phyloP scores from a whole-genome alignment of 2,113 vertebrate genomes.

The Cryptotis parvus region DNA sequence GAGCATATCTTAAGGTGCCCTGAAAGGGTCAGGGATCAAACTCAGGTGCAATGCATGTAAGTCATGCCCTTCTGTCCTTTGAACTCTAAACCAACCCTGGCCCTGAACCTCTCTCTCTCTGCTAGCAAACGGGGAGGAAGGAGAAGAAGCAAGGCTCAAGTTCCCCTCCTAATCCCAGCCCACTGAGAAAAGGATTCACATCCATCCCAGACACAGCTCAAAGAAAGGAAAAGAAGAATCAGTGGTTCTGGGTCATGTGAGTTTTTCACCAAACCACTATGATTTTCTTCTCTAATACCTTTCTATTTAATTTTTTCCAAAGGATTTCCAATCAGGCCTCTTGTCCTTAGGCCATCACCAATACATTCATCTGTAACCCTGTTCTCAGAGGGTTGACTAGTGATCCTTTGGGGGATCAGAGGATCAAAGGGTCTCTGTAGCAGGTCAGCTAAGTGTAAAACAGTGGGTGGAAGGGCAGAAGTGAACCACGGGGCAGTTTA shows the following conservation, averaged over 20 bases:
- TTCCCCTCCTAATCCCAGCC: not conserved
- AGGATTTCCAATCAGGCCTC: not conserved
- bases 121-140: fast-evolving
- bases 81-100: no score
- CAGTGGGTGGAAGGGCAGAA: not conserved
- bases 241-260: conserved; percentile 63
- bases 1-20: no score
- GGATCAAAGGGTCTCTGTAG: no score
- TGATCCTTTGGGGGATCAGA: not conserved
- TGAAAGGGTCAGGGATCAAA: no score
- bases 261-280: not conserved
- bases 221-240: conserved; percentile 37
- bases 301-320: not conserved
- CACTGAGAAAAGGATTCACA: not conserved
- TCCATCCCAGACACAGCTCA: conserved; percentile 65
- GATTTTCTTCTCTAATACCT: conserved; percentile 2
- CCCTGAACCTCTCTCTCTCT: not conserved
- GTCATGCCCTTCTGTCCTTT: no score
- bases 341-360: not conserved
- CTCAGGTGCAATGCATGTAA: no score
- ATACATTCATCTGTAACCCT: not conserved
- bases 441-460: not conserved
- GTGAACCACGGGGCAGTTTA: not conserved
- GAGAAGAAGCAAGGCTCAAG: not conserved
- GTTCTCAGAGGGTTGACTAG: not conserved